These are phyloP conservation scores for Cyphomyrus plagiostoma DNA, from an alignment of 2,113 vertebrate species.

Conservation along the genomic window DNA sequence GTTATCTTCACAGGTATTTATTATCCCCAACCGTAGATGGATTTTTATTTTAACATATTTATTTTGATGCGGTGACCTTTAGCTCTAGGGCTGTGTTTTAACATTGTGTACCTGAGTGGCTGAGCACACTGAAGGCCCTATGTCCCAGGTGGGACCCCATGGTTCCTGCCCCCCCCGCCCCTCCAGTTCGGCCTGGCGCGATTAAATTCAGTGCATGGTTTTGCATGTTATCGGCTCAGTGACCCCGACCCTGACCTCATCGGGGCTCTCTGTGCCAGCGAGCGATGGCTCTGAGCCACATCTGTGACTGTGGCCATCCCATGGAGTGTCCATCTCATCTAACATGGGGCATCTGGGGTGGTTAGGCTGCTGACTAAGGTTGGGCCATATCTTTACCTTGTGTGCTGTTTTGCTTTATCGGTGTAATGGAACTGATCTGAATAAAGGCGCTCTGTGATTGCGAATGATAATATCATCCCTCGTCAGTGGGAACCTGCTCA, in stretches of 20 bases:
- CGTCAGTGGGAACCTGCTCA: slow-evolving; percentile 13
- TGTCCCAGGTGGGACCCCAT: background rate
- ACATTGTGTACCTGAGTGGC: background rate
- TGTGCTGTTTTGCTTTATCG: slow-evolving; percentile 25
- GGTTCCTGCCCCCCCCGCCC: background rate
- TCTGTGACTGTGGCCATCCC: background rate
- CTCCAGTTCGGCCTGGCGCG: background rate
- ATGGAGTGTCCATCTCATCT: background rate
- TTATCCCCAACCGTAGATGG: background rate
- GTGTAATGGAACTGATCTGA: slow-evolving; percentile 33
- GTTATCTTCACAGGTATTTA: background rate
- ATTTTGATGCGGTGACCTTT: background rate
- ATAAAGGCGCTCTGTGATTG: slow-evolving; percentile 35
- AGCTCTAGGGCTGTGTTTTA: background rate
- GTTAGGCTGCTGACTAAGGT: background rate
- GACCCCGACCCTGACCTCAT: background rate
- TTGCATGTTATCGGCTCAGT: background rate
- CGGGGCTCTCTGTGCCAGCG: background rate
- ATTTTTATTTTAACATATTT: background rate
- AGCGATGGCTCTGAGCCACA: background rate
- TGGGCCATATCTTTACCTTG: slow-evolving; percentile 31
- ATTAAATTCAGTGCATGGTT: background rate
- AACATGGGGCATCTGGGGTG: background rate
- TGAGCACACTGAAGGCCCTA: background rate
- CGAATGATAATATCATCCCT: slow-evolving; percentile 35